Evolutionary conservation across 2,888 invertebrate genomes (phyloP).

Genomic region (Acrobasis suavella): DNA sequence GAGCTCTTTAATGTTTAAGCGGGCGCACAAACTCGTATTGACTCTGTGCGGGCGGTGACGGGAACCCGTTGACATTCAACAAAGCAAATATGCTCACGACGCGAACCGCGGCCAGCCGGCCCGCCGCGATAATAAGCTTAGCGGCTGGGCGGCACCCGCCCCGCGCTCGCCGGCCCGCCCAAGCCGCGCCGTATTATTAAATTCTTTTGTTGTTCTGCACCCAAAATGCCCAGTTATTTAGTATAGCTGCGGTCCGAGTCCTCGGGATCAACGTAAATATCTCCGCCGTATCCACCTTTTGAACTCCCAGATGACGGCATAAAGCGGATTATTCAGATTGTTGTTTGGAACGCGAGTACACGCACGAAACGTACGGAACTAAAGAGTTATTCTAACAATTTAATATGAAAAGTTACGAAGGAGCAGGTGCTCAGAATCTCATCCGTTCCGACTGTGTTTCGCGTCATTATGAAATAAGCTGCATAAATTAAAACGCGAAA

Average conservation of each 20-base stretch:
- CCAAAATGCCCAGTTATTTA: constrained; percentile 68
- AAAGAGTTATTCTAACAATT: constrained; percentile 50
- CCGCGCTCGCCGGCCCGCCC: constrained; percentile 54
- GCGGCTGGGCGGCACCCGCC: constrained; percentile 53
- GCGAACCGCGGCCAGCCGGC: constrained; percentile 37
- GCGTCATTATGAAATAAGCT: constrained; percentile 63
- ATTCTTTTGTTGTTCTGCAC: constrained; percentile 73
- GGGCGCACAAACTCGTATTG: constrained; percentile 66
- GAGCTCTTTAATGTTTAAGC: constrained; percentile 77
- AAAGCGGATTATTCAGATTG: constrained; percentile 60
- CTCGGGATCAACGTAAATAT: constrained; percentile 69
- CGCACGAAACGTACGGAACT: constrained; percentile 27
- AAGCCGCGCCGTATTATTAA: constrained; percentile 68
- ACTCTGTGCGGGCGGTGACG: constrained; percentile 54
- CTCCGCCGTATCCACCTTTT: constrained; percentile 58
- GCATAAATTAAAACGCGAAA: constrained; percentile 65
- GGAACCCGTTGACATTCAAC: constrained; percentile 67
- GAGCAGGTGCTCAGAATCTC: constrained; percentile 61
- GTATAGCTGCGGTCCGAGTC: constrained; percentile 54
- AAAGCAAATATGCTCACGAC: constrained; percentile 73
- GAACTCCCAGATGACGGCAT: constrained; percentile 57
- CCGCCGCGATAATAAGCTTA: constrained; percentile 76
- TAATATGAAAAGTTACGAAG: constrained; percentile 51
- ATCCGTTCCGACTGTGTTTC: constrained; percentile 40
- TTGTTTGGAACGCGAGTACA: constrained; percentile 36